Conservation (phyloP, 2,797 vertebrate species). For the Chaunax sp. region DNA sequence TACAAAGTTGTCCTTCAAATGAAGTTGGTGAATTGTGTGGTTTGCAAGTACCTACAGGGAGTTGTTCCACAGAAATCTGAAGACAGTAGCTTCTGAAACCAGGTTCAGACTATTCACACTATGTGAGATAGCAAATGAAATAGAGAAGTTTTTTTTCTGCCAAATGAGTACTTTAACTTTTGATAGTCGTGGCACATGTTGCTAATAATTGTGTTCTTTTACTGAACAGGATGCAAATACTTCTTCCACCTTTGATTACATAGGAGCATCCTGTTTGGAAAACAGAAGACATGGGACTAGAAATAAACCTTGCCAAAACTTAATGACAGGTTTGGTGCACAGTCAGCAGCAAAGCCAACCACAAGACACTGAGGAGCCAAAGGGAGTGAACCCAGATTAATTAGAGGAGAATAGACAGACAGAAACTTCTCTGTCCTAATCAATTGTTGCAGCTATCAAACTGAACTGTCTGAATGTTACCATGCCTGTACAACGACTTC, state of each 20-base stretch:
- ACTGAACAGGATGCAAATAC: no score
- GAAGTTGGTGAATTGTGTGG: background rate
- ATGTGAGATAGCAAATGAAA: no score
- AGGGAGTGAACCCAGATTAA: slow-evolving; percentile 5
- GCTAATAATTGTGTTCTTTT: no score
- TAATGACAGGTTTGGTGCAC: background rate
- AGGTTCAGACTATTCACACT: no score
- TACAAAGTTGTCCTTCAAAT: background rate
- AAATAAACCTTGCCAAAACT: background rate
- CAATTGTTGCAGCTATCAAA: slow-evolving; percentile 4
- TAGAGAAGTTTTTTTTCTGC: no score
- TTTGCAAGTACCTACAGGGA: background rate
- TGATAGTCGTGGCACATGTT: no score
- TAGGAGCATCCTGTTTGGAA: no score
- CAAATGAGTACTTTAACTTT: no score
- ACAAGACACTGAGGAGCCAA: slow-evolving; percentile 47
- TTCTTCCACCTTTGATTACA: background rate
- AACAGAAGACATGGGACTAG: background rate
- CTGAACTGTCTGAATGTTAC: background rate
- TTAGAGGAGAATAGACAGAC: background rate
- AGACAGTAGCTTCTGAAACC: no score
- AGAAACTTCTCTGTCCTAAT: slow-evolving; percentile 11
- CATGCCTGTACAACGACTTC: background rate
- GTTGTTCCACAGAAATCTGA: no score
- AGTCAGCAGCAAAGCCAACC: slow-evolving; percentile 35